Conservation (phyloP, 2,797 vertebrate genomes). For the Poeciliopsis turneri region DNA sequence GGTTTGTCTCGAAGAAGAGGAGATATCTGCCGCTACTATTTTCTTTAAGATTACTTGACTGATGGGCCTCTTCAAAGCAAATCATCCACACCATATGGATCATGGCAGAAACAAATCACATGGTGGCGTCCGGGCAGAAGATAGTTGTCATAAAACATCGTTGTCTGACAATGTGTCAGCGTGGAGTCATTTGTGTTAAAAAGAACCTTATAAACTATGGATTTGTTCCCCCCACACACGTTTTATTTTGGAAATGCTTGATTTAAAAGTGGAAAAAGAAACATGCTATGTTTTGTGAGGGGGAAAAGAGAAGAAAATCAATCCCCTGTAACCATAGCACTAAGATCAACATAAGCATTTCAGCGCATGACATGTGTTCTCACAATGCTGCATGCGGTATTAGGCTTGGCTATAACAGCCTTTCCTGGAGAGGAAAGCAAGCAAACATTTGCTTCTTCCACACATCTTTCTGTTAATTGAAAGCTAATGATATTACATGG, state of each 20-base stretch:
- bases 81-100: conserved; percentile 75
- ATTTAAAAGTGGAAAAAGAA: conserved; percentile 30
- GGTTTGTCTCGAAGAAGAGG: conserved; percentile 69
- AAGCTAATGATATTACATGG: conserved; percentile 83
- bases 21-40: conserved; percentile 72
- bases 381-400: conserved; percentile 67
- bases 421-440: conserved; percentile 64
- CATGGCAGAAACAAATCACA: conserved; percentile 75
- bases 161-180: conserved; percentile 65
- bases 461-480: conserved; percentile 78
- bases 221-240: conserved; percentile 38
- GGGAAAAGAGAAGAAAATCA: conserved; percentile 53
- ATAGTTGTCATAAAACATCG: conserved; percentile 69
- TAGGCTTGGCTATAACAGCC: conserved; percentile 69
- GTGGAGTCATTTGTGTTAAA: conserved; percentile 51
- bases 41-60: conserved; percentile 80
- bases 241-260: conserved; percentile 21
- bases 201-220: conserved; percentile 43
- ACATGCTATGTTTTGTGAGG: conserved; percentile 31
- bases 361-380: conserved; percentile 68
- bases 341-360: conserved; percentile 63
- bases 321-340: conserved; percentile 62
- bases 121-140: conserved; percentile 61
- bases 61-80: conserved; percentile 73
- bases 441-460: conserved; percentile 73